Percentiles rank a stretch among this genome's conserved stretches.
Evolutionary conservation across 2,797 vertebrate genomes (phyloP).

Genomic region (Mormyrus hasselquistii): DNA sequence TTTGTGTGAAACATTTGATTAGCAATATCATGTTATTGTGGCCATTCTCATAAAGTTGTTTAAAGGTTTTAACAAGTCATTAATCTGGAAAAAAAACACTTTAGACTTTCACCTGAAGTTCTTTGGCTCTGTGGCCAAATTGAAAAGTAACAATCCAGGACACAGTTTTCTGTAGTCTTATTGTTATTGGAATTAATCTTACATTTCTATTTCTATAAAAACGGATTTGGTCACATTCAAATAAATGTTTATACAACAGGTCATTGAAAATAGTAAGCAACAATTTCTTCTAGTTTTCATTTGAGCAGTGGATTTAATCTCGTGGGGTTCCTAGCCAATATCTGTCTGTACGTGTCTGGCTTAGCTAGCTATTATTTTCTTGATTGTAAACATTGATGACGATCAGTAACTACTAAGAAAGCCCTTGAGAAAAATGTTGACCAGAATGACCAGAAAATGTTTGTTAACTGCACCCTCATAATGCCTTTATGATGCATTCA

Average conservation of each 20-base stretch:
- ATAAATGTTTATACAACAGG: background rate
- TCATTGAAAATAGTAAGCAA: background rate
- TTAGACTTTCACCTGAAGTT: background rate
- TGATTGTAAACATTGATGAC: background rate
- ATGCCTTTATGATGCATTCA: background rate
- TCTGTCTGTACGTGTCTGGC: background rate
- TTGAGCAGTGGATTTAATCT: background rate
- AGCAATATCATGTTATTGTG: background rate
- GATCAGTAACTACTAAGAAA: background rate
- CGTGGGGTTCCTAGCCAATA: background rate
- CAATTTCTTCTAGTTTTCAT: background rate
- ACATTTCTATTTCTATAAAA: background rate
- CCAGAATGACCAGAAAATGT: background rate
- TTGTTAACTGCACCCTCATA: background rate
- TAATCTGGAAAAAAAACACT: background rate
- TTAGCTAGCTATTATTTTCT: background rate
- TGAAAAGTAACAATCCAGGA: background rate
- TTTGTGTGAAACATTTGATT: background rate
- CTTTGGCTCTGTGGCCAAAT: background rate
- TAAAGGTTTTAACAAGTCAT: background rate
- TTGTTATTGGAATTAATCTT: background rate
- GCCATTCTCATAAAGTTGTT: background rate
- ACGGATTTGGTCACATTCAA: background rate
- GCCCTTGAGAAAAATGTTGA: background rate
- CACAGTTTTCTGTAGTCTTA: background rate